These are phyloP conservation scores for Drosophila teissieri DNA, from an alignment of 1,140 invertebrate species.

Conservation along the genomic window DNA sequence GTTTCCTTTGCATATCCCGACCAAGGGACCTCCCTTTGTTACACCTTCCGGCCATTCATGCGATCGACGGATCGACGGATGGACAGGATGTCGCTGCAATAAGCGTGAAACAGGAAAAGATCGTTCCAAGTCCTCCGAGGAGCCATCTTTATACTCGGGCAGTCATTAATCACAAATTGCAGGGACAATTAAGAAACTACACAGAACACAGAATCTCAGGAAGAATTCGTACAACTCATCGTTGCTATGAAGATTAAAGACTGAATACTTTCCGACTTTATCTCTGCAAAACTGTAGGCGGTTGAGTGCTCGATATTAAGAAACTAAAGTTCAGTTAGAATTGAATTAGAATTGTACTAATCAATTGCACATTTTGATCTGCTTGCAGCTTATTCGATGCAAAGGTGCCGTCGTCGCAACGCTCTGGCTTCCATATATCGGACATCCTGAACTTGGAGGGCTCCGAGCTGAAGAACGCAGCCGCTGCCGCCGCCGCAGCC, in stretches of 20 bases:
- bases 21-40: conserved; percentile 39
- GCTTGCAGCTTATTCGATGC: conserved; percentile 77
- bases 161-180: conserved; percentile 5
- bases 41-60: conserved; percentile 61
- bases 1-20: conserved; percentile 5
- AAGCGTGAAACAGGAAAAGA: conserved; percentile 13
- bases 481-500: conserved; percentile 60
- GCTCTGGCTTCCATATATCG: conserved; percentile 90
- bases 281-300: too few relatives aligned
- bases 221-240: background rate
- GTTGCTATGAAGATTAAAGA: background rate
- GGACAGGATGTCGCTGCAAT: conserved; percentile 57
- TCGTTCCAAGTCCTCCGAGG: too few relatives aligned
- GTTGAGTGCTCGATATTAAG: too few relatives aligned
- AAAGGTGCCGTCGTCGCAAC: conserved; percentile 84
- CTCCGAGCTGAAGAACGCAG: conserved; percentile 78
- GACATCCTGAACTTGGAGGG: conserved; percentile 90
- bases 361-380: too few relatives aligned
- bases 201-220: too few relatives aligned
- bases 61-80: conserved; percentile 9
- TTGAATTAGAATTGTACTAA: too few relatives aligned
- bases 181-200: background rate
- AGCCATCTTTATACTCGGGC: background rate
- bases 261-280: background rate
- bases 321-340: too few relatives aligned